A percentile compares a stretch with the other conserved stretches of the same genome.
Evolutionary conservation across 2,797 vertebrate species (phyloP).

Genomic region (Enteromius treurensis): DNA sequence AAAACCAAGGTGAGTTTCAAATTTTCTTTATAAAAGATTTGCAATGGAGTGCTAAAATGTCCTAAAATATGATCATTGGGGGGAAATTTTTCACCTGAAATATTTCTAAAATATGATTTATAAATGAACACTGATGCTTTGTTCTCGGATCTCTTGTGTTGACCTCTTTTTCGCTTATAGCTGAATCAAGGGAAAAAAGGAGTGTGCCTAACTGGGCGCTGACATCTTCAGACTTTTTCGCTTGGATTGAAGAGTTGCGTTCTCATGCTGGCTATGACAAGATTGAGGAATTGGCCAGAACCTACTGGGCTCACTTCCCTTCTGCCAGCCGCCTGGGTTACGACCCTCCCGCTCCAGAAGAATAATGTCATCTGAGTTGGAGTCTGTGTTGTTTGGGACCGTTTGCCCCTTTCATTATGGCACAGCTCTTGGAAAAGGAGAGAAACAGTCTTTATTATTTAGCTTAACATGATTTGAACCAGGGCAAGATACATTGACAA

Average conservation of each 20-base stretch:
- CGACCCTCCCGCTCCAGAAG: constrained; percentile 65
- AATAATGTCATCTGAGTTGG: constrained; percentile 46
- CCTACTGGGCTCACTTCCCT: constrained; percentile 77
- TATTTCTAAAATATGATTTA: not conserved
- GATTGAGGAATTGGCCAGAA: constrained; percentile 70
- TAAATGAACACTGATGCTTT: not conserved
- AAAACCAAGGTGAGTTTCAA: constrained; percentile 54
- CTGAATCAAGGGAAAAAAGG: constrained; percentile 63
- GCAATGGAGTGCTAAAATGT: not conserved
- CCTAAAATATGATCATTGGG: not conserved
- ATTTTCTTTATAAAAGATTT: not conserved
- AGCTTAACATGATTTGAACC: not conserved
- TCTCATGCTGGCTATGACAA: constrained; percentile 68
- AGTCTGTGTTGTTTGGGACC: not conserved
- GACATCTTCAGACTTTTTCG: constrained; percentile 73
- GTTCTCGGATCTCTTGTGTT: not conserved
- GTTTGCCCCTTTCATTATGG: constrained; percentile 11
- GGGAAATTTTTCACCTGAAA: no score
- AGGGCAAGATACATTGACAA: not conserved
- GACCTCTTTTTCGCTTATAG: constrained; percentile 22
- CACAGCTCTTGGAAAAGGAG: not conserved
- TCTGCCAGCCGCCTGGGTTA: constrained; percentile 71
- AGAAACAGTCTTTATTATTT: not conserved
- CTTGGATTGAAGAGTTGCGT: constrained; percentile 73
- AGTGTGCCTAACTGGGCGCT: constrained; percentile 74